Conservation (phyloP, 2,797 vertebrate genomes). For the Syncerus caffer region DNA sequence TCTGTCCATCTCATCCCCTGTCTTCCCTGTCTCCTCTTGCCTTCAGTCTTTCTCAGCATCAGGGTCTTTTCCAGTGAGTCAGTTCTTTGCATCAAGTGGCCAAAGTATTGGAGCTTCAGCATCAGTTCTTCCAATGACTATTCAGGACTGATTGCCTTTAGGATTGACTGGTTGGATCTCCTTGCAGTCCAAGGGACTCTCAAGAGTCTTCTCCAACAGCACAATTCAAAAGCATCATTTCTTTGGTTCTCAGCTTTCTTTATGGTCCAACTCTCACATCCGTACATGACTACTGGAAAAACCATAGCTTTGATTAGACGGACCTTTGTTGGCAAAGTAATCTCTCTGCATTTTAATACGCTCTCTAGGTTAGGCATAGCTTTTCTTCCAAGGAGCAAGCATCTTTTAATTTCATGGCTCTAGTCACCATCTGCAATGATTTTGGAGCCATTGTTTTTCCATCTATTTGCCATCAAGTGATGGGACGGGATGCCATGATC, state of each 20-base stretch:
- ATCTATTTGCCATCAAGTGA: not conserved
- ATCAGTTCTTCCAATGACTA: not conserved
- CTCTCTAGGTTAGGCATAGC: not conserved
- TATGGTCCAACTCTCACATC: not conserved
- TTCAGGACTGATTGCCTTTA: not conserved
- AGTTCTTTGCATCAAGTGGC: not conserved
- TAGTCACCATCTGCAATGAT: not conserved
- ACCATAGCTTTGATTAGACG: not conserved
- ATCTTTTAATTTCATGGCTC: not conserved
- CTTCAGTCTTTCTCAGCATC: not conserved
- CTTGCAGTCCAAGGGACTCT: not conserved
- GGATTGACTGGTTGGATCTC: not conserved
- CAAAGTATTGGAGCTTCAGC: not conserved
- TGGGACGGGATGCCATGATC: not conserved
- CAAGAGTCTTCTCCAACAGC: not conserved
- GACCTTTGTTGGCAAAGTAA: not conserved
- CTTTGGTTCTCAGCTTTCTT: not conserved
- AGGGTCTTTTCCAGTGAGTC: not conserved
- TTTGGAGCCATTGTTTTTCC: not conserved
- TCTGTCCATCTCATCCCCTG: not conserved
- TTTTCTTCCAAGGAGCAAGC: not conserved
- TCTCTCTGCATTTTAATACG: not conserved
- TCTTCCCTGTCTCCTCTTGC: not conserved
- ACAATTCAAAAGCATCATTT: not conserved
- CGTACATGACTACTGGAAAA: not conserved